Conservation (phyloP, 2,797 vertebrate species). For the Xenentodon cancila region DNA sequence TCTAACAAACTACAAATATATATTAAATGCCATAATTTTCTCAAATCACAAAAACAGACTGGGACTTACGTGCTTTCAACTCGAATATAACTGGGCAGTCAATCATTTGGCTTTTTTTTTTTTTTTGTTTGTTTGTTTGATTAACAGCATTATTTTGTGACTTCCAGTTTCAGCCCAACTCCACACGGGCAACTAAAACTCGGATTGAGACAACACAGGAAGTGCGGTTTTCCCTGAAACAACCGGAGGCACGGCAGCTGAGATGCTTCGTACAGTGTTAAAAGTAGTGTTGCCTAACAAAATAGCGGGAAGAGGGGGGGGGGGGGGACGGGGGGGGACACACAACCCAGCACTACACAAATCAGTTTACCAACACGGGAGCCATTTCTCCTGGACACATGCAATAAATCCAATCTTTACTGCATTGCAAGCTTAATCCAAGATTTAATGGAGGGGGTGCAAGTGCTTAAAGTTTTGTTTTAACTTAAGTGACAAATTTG, state of each 20-base stretch:
- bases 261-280: conserved; percentile 65
- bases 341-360: conserved; percentile 58
- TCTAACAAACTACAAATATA: conserved; percentile 68
- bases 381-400: conserved; percentile 77
- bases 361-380: conserved; percentile 68
- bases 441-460: conserved; percentile 21
- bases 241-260: conserved; percentile 35
- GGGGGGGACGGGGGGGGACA: conserved; percentile 13
- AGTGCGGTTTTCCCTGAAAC: conserved; percentile 11
- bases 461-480: conserved; percentile 53
- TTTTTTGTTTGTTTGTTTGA: no score
- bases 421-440: conserved; percentile 90
- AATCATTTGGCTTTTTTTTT: conserved; percentile 64
- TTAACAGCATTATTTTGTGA: conserved; percentile 52
- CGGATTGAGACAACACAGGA: conserved; percentile 35
- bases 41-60: conserved; percentile 61
- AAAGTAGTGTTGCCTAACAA: conserved; percentile 68
- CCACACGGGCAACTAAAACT: conserved; percentile 23
- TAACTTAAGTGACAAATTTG: no score
- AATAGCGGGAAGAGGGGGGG: background rate
- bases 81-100: conserved; percentile 60
- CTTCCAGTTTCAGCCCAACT: conserved; percentile 62
- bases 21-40: conserved; percentile 77
- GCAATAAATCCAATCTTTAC: conserved; percentile 35
- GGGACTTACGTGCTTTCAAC: conserved; percentile 59